Conservation (phyloP, 2,113 vertebrate species). For the Octodon degus region DNA sequence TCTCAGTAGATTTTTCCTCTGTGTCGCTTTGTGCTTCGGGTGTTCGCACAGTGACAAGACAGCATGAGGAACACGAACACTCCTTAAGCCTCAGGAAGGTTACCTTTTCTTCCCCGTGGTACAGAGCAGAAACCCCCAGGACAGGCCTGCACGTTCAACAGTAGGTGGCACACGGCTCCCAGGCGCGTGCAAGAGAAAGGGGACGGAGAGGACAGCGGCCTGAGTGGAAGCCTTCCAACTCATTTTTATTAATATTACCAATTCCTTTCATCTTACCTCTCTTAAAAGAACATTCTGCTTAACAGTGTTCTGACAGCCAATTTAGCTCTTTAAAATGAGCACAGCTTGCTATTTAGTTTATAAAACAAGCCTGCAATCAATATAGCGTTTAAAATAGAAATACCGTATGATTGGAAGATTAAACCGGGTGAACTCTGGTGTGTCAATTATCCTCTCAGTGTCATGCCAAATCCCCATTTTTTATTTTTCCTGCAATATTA, state of each 20-base stretch:
- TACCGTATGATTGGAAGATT: slow-evolving; percentile 73
- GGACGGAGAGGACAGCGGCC: neutral
- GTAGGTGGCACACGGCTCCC: slow-evolving; percentile 52
- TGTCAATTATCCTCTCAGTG: slow-evolving; percentile 74
- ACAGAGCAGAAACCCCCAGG: neutral
- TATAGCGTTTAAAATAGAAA: slow-evolving; percentile 65
- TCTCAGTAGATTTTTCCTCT: neutral
- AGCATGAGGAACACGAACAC: neutral
- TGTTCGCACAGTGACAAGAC: slow-evolving; percentile 45
- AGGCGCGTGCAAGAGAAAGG: neutral
- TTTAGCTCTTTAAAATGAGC: slow-evolving; percentile 50
- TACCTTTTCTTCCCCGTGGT: neutral
- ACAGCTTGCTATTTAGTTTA: slow-evolving; percentile 50
- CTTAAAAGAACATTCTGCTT: neutral
- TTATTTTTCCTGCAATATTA: neutral
- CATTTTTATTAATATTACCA: slow-evolving; percentile 7
- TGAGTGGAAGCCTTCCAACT: neutral
- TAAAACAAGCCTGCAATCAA: slow-evolving; percentile 43
- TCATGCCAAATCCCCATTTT: slow-evolving; percentile 55
- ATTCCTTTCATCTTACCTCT: slow-evolving; percentile 30
- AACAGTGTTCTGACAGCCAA: neutral
- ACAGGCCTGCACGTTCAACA: slow-evolving; percentile 23
- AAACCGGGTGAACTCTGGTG: slow-evolving; percentile 81
- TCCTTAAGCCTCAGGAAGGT: neutral
- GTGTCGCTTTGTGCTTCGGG: neutral